Evolutionary conservation across 2,888 invertebrate genomes (phyloP).

Genomic region (Pseudoips prasinana): DNA sequence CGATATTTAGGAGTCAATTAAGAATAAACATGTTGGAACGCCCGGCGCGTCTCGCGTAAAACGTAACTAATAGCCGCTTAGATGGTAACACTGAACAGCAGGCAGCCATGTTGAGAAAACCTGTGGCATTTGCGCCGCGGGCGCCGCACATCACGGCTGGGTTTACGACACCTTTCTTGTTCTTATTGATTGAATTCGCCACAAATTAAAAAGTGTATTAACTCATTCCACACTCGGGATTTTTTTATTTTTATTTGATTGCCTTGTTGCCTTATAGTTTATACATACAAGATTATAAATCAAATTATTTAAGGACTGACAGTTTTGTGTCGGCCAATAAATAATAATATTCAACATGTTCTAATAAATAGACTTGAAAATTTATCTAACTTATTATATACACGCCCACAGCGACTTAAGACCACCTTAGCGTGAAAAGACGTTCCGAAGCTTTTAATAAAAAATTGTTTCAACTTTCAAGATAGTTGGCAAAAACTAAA

Average conservation of each 20-base stretch:
- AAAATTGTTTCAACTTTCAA: too few relatives aligned
- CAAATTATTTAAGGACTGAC: too few relatives aligned
- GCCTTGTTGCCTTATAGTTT: too few relatives aligned
- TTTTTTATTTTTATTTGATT: constrained; percentile 13
- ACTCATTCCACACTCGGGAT: constrained; percentile 28
- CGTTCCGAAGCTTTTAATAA: too few relatives aligned
- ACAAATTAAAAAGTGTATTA: constrained; percentile 61
- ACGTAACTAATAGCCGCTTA: constrained; percentile 67
- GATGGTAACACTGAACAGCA: constrained; percentile 67
- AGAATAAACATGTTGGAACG: constrained; percentile 65
- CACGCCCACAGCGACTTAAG: too few relatives aligned
- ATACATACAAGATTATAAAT: too few relatives aligned
- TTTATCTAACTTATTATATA: too few relatives aligned
- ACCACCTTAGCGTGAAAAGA: too few relatives aligned
- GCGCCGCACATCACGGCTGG: constrained; percentile 44
- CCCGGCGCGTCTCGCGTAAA: constrained; percentile 65
- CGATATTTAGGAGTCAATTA: constrained; percentile 75
- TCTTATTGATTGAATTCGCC: constrained; percentile 60
- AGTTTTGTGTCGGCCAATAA: too few relatives aligned
- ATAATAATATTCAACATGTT: too few relatives aligned
- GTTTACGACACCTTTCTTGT: constrained; percentile 62
- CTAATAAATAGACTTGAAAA: too few relatives aligned
- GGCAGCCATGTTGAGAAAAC: constrained; percentile 61
- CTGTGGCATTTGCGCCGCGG: constrained; percentile 52
- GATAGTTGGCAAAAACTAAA: too few relatives aligned